These are phyloP conservation scores for Perodicticus potto DNA, from an alignment of 2,797 vertebrate species.

Conservation along the genomic window DNA sequence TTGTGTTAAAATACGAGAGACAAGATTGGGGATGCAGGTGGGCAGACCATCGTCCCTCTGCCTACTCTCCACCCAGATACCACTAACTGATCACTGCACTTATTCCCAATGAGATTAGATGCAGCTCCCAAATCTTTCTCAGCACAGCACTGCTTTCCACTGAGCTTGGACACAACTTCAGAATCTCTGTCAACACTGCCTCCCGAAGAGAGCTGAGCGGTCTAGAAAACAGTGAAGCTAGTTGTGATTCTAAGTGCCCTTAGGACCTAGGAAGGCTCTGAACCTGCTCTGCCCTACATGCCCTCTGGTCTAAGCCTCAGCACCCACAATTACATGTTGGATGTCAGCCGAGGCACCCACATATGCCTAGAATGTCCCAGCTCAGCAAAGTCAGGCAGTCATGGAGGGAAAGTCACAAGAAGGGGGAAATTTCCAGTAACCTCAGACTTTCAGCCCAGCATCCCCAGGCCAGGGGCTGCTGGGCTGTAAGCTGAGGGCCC, in stretches of 20 bases:
- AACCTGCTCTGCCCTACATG: neutral
- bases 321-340: neutral
- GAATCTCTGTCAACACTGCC: neutral
- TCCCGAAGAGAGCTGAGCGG: neutral
- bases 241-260: neutral
- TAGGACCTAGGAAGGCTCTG: neutral
- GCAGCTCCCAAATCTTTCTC: neutral
- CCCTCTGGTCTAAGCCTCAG: neutral
- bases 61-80: neutral
- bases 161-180: neutral
- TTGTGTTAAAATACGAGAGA: neutral
- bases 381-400: slow-evolving; percentile 55
- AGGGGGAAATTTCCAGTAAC: neutral
- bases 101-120: neutral
- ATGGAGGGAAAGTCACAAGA: slow-evolving; percentile 11
- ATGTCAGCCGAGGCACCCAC: slow-evolving; percentile 36
- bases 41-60: neutral
- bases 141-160: neutral
- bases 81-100: neutral
- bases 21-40: neutral
- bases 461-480: neutral
- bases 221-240: neutral
- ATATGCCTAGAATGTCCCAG: slow-evolving; percentile 57
- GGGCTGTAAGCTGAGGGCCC: neutral
- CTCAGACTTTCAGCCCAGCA: neutral